A percentile compares a stretch with the other conserved stretches of the same genome.
Conservation (phyloP, 2,888 invertebrate species). For the Spatulosminthurus flaviceps region DNA sequence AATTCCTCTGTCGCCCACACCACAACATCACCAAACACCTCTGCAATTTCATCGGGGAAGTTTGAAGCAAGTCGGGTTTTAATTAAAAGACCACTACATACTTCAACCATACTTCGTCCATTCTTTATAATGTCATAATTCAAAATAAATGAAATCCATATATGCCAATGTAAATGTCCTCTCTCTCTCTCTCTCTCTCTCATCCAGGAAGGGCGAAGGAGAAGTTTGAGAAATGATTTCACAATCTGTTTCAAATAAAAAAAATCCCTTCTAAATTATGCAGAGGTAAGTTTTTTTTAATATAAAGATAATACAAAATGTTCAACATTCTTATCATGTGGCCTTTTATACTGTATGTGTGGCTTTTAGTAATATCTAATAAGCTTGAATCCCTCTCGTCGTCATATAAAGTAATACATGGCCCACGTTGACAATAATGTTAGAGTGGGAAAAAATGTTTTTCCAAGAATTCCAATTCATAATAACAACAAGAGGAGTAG, state of each 20-base stretch:
- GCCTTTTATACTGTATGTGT: no score
- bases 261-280: no score
- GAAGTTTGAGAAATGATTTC: background rate
- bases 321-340: no score
- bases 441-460: background rate
- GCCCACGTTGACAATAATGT: no score
- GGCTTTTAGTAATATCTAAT: no score
- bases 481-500: background rate
- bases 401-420: no score
- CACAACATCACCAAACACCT: no score
- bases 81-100: background rate
- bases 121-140: conserved; percentile 6
- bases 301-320: no score
- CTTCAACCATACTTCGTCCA: no score
- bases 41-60: background rate
- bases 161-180: background rate
- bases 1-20: conserved; percentile 1
- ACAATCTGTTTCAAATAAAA: background rate
- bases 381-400: no score
- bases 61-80: conserved; percentile 11
- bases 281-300: no score
- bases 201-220: no score
- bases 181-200: background rate
- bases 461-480: background rate
- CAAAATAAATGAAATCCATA: conserved; percentile 14